These are phyloP conservation scores for Danio choprae DNA, from an alignment of 2,797 vertebrate species.

Conservation along the genomic window DNA sequence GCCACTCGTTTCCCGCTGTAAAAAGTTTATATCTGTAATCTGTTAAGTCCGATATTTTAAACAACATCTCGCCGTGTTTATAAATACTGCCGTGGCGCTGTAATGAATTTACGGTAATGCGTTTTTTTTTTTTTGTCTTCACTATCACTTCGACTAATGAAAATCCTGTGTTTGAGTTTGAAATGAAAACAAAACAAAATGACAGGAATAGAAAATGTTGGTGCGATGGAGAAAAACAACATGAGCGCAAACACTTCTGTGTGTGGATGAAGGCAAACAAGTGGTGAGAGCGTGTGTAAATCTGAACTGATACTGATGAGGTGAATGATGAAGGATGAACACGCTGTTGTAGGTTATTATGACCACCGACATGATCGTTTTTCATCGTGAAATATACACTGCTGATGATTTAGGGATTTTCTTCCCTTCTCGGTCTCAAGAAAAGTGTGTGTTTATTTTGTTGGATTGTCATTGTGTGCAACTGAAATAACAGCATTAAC, in stretches of 20 bases:
- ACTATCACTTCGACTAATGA: constrained; percentile 54
- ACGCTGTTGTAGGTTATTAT: constrained; percentile 27
- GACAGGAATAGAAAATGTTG: constrained; percentile 33
- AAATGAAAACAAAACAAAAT: constrained; percentile 29
- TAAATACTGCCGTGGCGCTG: constrained; percentile 80
- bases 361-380: constrained; percentile 15
- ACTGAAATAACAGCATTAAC: constrained; percentile 23
- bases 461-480: constrained; percentile 8
- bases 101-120: constrained; percentile 87
- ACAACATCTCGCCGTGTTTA: constrained; percentile 82
- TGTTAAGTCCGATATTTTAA: constrained; percentile 83
- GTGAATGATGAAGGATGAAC: constrained; percentile 44
- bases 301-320: constrained; percentile 33
- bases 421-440: background rate
- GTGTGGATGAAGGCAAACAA: constrained; percentile 41
- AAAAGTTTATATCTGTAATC: constrained; percentile 83
- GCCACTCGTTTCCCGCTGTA: constrained; percentile 74
- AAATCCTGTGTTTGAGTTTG: constrained; percentile 48
- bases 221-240: constrained; percentile 51
- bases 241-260: constrained; percentile 57
- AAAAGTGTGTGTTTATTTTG: constrained; percentile 25
- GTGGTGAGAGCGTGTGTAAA: constrained; percentile 23
- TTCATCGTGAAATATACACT: constrained; percentile 35
- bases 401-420: constrained; percentile 5
- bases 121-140: constrained; percentile 65